Evolutionary conservation across 2,888 invertebrate genomes (phyloP), one percentile per base, ranked within the genome.

Genomic region (Agelastica alni): DNA sequence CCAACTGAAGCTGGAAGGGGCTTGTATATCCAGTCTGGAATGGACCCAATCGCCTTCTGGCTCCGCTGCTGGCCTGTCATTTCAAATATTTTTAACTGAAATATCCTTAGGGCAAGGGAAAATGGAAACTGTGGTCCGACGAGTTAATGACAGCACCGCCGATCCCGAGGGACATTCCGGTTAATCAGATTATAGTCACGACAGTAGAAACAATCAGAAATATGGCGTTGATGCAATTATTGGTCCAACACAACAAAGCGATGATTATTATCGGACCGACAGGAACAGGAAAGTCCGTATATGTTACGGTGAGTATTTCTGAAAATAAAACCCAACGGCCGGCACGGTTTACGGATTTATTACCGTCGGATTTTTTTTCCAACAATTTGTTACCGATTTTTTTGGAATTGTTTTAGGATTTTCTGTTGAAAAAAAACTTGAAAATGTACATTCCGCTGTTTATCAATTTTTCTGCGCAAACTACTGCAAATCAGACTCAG

Each of bases 121-220:
- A 88, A 72, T 97, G 97, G 97, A 91, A 90, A 69, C 83, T 86
- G 1, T 97, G 96, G 96, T 82, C 88, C 14, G 94, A 94, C 60
- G 93, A 93, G 61, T 82, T 96, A 9, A 77, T 83, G 2, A 78
- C 84, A 0, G 87, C 87, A 0, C 85, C 91, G 0, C 81, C 91
- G 0, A 91, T 95, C 64, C 89, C 93, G 2, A 81, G 92, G 47
- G 96, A 97, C 68, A 88, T 94, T 34, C 88, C 92, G 0, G 94
- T 95, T 32, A 95, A 96, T 78, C 94, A 96, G 79, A 96, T 97
- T 63, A 88, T 96, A 52, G 94, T 97, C 9, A 90, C 93, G 0
- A 97, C 96, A 0, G 82, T 91, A 17, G 96, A 96, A 77, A 94
- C 93, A 0, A 86, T 96, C 1, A 83, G 96, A 28, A 91, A 91